Conservation (phyloP, 2,797 vertebrate genomes). For the Lepidocolaptes lacrymiger region DNA sequence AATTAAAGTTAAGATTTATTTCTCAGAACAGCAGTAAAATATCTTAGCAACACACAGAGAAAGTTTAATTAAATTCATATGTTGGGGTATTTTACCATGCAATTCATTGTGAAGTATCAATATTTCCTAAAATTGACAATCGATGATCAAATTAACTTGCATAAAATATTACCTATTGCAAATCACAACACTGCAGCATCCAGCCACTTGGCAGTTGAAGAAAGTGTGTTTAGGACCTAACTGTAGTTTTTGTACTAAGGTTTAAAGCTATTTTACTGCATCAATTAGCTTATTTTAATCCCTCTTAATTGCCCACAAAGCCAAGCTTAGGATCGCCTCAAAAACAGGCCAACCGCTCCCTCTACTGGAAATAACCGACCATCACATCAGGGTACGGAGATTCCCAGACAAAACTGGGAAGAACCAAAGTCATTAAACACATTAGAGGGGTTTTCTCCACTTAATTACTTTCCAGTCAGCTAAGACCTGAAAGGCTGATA, state of each 20-base stretch:
- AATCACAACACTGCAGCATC: not conserved
- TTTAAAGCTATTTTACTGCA: slow-evolving; percentile 38
- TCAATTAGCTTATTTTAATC: slow-evolving; percentile 33
- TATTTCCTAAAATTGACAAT: not conserved
- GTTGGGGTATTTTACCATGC: not conserved
- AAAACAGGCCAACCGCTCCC: slow-evolving; percentile 68
- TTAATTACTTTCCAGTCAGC: not conserved
- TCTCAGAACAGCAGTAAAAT: slow-evolving; percentile 48
- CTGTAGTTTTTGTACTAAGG: not conserved
- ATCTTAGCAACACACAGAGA: not conserved
- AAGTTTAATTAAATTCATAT: slow-evolving; percentile 35
- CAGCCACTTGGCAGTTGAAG: not conserved
- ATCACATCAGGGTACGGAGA: not conserved
- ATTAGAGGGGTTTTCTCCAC: not conserved
- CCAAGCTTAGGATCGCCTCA: not conserved
- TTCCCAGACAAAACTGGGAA: fast-evolving
- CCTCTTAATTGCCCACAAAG: slow-evolving; percentile 1
- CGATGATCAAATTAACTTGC: not conserved
- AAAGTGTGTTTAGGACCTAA: not conserved
- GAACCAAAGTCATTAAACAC: not conserved
- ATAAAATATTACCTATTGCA: not conserved
- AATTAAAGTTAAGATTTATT: slow-evolving; percentile 39
- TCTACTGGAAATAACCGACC: slow-evolving; percentile 48
- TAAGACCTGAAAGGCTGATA: not conserved
- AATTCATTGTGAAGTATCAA: not conserved